phyloP scores from a whole-genome alignment of 2,888 invertebrate genomes.

The Sesia apiformis region DNA sequence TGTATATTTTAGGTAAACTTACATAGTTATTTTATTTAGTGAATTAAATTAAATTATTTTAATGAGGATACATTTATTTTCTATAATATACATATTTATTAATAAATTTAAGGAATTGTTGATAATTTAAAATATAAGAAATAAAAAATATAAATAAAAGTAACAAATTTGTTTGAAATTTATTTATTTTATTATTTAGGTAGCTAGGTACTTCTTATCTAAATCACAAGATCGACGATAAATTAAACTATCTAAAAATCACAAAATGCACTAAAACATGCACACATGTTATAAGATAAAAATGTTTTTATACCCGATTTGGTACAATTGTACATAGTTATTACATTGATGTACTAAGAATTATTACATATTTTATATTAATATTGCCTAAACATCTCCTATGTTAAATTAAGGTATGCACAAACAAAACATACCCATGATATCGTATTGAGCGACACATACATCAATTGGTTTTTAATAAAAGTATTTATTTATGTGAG shows the following conservation, averaged over 20 bases:
- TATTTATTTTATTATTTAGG: slow-evolving; percentile 24
- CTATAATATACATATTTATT: too few relatives aligned
- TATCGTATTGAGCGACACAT: background rate
- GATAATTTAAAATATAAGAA: background rate
- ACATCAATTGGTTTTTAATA: background rate
- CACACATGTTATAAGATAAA: slow-evolving; percentile 61
- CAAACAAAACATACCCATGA: background rate
- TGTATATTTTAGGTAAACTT: too few relatives aligned
- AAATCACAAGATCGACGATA: slow-evolving; percentile 73
- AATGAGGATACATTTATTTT: too few relatives aligned
- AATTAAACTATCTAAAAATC: slow-evolving; percentile 73
- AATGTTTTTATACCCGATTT: slow-evolving; percentile 62
- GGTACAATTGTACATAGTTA: slow-evolving; percentile 57
- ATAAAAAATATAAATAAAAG: too few relatives aligned
- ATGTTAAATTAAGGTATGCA: background rate
- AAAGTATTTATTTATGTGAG: background rate
- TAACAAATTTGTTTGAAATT: slow-evolving; percentile 26
- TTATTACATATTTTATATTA: slow-evolving; percentile 35
- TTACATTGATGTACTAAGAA: slow-evolving; percentile 36
- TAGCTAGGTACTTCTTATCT: slow-evolving; percentile 41
- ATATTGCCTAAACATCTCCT: slow-evolving; percentile 26
- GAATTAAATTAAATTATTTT: too few relatives aligned
- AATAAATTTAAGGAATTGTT: background rate
- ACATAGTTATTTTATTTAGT: too few relatives aligned
- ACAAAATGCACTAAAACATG: slow-evolving; percentile 76